Base-by-base conservation (phyloP, 2,888 invertebrate genomes). In the Machimus atricapillus region DNA sequence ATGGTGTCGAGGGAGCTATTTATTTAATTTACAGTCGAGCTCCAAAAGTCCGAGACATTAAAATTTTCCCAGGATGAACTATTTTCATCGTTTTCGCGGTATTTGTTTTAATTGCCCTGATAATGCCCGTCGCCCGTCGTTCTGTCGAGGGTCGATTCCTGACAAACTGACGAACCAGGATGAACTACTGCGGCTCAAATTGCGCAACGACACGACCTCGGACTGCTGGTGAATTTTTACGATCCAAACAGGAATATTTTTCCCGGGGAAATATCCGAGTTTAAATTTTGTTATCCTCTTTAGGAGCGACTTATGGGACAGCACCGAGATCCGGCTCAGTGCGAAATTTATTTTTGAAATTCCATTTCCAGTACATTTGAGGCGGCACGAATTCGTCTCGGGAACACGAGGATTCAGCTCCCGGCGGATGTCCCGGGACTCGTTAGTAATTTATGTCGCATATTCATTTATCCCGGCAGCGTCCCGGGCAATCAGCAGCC, bases 381-480 rank as follows among this genome's bases (percentile, higher is more conserved):
- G 78, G 19, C 43, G 34, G 23, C 78, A 23, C 37, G 19, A 23
- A 43, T 40, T 40, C 19, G n/a, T 40, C 78, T 78, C 43, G 14
- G 23, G 43, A 8, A 78, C 19, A 31, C 27, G 1, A 66, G 19
- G 3, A 66, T 8, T 16, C 8, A 16, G 52, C 52, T 76, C 34
- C 78, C 43, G 16, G 23, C 40, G 37, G 37, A 43, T 43, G 78
- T 8, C 78, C 78, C 23, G 43, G 43, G 19, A 43, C 78, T 78
- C 78, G 78, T 78, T 78, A 78, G 78, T 78, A 78, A 78, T 78
- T 78, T 78, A 78, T 43, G 78, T 43, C 78, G 78, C 23, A 78
- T 78, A 78, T 78, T 78, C 78, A 78, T 78, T 78, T 78, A 43
- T 78, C 78, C 43, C 19, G 43, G 43, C 40, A 43, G 27, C 19